A percentile compares a stretch with the other conserved stretches of the same genome.
phyloP scores from a whole-genome alignment of 2,797 vertebrate genomes.

The Australoheros facetus region DNA sequence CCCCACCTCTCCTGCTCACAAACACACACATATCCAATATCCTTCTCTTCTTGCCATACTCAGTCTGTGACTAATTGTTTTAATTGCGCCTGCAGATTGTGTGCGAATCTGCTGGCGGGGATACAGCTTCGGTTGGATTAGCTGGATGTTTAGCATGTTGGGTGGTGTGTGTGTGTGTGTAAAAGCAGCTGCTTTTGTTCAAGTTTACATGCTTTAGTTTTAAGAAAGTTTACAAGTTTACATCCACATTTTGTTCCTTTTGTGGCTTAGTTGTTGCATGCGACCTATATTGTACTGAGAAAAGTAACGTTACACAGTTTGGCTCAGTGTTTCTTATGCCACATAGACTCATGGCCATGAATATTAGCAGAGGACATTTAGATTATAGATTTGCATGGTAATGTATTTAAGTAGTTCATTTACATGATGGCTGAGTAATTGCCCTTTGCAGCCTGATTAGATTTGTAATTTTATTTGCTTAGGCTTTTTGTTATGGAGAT shows the following conservation, averaged over 20 bases:
- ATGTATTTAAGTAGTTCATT: neutral
- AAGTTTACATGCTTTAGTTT: neutral
- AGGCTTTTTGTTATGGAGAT: neutral
- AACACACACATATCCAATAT: conserved; percentile 3
- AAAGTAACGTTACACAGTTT: neutral
- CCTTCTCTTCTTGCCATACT: conserved; percentile 48
- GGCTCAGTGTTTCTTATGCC: neutral
- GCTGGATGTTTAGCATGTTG: neutral
- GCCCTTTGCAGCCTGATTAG: neutral
- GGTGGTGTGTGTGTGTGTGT: neutral
- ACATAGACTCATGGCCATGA: neutral
- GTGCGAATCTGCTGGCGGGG: neutral
- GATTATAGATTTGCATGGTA: neutral
- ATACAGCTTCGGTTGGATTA: neutral
- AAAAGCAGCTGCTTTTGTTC: neutral
- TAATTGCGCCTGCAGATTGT: conserved; percentile 56
- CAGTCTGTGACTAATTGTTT: conserved; percentile 70
- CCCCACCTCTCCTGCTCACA: conserved; percentile 22
- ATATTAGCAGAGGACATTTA: neutral
- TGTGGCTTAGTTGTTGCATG: neutral
- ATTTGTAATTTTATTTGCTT: conserved; percentile 14
- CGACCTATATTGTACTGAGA: neutral
- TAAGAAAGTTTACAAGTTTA: neutral
- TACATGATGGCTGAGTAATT: neutral
- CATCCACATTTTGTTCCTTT: neutral